Evolutionary conservation across 2,797 vertebrate genomes (phyloP).

Genomic region (Sebastes baramenuke): DNA sequence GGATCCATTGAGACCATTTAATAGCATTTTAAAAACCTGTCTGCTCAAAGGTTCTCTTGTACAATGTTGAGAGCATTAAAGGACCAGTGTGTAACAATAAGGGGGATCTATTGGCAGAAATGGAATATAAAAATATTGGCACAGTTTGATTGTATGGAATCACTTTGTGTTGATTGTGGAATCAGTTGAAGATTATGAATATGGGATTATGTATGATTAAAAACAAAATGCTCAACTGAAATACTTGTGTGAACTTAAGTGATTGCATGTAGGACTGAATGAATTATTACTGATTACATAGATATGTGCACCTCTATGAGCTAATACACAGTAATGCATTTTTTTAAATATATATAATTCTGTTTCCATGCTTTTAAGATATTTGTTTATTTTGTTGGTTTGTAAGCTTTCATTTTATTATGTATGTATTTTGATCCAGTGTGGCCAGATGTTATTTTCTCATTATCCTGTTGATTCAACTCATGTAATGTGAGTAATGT

Average conservation of each 20-base stretch:
- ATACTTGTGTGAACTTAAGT: background rate
- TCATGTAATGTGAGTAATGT: no score
- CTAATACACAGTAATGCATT: background rate
- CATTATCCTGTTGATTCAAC: no score
- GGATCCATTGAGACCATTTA: background rate
- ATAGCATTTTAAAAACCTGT: background rate
- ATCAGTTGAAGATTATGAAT: background rate
- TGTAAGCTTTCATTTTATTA: no score
- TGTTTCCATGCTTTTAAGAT: background rate
- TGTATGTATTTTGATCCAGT: no score
- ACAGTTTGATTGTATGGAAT: background rate
- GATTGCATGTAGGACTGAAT: background rate
- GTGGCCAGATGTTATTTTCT: no score
- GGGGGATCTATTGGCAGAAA: no score
- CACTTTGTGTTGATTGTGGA: background rate
- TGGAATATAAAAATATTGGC: background rate
- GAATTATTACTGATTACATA: constrained; percentile 1
- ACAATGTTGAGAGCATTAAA: no score
- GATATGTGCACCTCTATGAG: background rate
- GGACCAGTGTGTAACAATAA: no score
- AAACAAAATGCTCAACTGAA: background rate
- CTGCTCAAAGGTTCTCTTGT: background rate
- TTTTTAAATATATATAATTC: background rate
- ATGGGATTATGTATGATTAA: background rate
- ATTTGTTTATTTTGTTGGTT: background rate